Percentiles rank a stretch among this genome's conserved stretches.
phyloP scores from a whole-genome alignment of 1,140 invertebrate genomes.

The Drosophila mojavensis region DNA sequence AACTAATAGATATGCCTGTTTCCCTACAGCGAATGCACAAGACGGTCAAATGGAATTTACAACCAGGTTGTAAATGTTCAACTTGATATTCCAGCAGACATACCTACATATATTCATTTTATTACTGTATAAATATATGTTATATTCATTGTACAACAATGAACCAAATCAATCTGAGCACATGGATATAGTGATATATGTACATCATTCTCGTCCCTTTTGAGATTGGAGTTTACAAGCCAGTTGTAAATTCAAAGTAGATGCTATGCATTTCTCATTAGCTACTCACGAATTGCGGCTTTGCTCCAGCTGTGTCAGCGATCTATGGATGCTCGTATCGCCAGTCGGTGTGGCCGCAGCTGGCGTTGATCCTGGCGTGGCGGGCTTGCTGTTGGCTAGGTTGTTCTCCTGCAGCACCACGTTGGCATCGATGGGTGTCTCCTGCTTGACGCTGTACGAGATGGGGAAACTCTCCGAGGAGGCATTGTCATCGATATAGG shows the following conservation, averaged over 20 bases:
- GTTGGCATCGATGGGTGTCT: conserved; percentile 50
- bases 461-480: conserved; percentile 61
- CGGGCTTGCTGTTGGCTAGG: neutral
- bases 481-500: conserved; percentile 71
- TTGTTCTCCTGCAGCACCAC: conserved; percentile 49
- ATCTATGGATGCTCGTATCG: conserved; percentile 33
- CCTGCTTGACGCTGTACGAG: conserved; percentile 56
- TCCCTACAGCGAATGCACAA: neutral
- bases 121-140: too few species aligned
- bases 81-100: too few species aligned
- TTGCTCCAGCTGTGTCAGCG: conserved; percentile 51
- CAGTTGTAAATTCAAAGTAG: neutral
- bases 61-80: neutral
- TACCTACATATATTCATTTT: too few species aligned
- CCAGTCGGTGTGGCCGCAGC: conserved; percentile 14
- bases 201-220: too few species aligned
- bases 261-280: neutral
- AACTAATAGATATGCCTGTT: too few species aligned
- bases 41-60: neutral
- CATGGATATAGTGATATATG: too few species aligned
- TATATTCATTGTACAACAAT: too few species aligned
- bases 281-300: conserved; percentile 49
- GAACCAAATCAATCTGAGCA: too few species aligned
- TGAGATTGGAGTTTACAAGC: neutral
- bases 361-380: neutral